Percentiles rank a stretch among this genome's conserved stretches.
Conservation (phyloP, 30 jellyfish, hydroid and myxozoan species). For the Aurelia aurita complex sp. Pacific region DNA sequence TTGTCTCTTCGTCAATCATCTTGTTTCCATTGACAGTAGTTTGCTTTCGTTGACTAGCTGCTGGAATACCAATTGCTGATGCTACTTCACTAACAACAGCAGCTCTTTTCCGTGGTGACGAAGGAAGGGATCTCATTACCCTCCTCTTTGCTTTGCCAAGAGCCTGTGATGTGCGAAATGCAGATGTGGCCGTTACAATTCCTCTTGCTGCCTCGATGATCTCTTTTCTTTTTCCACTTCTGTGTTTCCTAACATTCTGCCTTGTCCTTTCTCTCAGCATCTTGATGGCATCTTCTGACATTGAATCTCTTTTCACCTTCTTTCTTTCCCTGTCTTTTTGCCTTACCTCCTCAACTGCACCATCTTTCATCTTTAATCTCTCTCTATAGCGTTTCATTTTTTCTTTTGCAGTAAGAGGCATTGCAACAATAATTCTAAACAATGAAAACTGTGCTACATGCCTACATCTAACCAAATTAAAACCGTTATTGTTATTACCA, state of each 20-base stretch:
- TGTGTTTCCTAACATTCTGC: constrained; percentile 13
- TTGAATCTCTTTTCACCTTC: neutral
- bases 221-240: neutral
- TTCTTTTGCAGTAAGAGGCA: constrained; percentile 16
- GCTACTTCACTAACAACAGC: constrained; percentile 16
- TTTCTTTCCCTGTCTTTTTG: constrained; percentile 4
- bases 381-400: constrained; percentile 12
- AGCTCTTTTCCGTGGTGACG: constrained; percentile 6
- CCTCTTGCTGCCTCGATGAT: constrained; percentile 6
- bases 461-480: neutral
- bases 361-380: constrained; percentile 5
- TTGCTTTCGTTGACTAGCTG: neutral
- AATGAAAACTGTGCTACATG: neutral
- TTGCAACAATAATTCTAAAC: neutral
- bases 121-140: constrained; percentile 9
- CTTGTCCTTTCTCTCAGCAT: constrained; percentile 15
- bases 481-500: constrained; percentile 8
- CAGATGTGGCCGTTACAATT: constrained; percentile 17
- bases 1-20: constrained; percentile 11
- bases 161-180: constrained; percentile 11
- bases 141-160: constrained; percentile 13
- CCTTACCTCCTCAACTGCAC: constrained; percentile 14
- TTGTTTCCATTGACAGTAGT: neutral
- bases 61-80: constrained; percentile 5
- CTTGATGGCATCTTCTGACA: constrained; percentile 18